phyloP scores from a whole-genome alignment of 2,113 vertebrate species.

The Lepus europaeus region DNA sequence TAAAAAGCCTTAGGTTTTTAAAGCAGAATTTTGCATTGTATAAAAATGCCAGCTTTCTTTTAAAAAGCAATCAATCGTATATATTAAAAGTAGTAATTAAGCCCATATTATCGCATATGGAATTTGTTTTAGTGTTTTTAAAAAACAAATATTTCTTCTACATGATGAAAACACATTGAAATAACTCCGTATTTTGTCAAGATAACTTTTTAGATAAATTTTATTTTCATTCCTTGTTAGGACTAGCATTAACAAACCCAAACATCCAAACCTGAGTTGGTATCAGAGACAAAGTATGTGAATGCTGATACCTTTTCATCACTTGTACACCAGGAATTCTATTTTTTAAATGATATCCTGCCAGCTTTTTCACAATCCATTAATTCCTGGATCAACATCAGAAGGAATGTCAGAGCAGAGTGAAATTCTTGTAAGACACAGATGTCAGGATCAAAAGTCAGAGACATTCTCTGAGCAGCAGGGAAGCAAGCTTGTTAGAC shows the following conservation, averaged over 20 bases:
- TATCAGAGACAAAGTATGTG: constrained; percentile 86
- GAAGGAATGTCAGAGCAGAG: constrained; percentile 95
- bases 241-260: constrained; percentile 40
- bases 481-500: constrained; percentile 93
- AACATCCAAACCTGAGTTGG: constrained; percentile 75
- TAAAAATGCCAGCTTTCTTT: constrained; percentile 14
- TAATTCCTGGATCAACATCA: constrained; percentile 96
- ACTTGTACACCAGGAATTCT: constrained; percentile 90
- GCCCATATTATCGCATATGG: constrained; percentile 23
- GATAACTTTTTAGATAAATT: constrained; percentile 67
- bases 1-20: constrained; percentile 61
- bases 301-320: constrained; percentile 90
- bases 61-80: neutral
- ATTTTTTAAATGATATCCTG: constrained; percentile 94
- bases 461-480: constrained; percentile 94
- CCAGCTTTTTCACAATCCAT: constrained; percentile 97
- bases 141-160: neutral
- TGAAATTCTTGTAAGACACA: constrained; percentile 99
- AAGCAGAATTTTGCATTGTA: constrained; percentile 43
- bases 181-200: constrained; percentile 54
- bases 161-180: constrained; percentile 45
- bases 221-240: constrained; percentile 65
- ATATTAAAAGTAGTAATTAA: constrained; percentile 21
- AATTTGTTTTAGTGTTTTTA: constrained; percentile 50
- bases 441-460: constrained; percentile 99